Conservation (phyloP, 2,113 vertebrate genomes). For the Nyctibius bracteatus region DNA sequence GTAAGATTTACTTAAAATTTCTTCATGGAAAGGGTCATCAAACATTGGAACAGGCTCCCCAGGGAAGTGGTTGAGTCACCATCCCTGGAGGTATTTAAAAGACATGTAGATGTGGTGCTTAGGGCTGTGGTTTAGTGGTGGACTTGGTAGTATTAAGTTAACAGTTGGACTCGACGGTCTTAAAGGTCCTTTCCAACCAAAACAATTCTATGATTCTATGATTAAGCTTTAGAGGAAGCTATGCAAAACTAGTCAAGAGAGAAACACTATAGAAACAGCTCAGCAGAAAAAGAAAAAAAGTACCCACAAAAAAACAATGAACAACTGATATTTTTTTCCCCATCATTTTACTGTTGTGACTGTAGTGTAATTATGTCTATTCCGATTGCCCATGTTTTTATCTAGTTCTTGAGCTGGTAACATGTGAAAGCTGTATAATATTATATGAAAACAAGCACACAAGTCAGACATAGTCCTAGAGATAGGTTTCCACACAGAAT, state of each 20-base stretch:
- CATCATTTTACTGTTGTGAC: background rate
- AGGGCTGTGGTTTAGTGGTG: too few relatives aligned
- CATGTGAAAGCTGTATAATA: background rate
- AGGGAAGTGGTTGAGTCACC: too few relatives aligned
- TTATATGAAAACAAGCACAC: background rate
- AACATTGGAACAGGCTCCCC: too few relatives aligned
- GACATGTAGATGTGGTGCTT: too few relatives aligned
- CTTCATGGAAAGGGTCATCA: too few relatives aligned
- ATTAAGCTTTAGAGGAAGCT: background rate
- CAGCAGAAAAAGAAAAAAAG: background rate
- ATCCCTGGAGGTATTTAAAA: too few relatives aligned
- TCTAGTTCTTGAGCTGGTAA: background rate
- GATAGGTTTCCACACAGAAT: background rate
- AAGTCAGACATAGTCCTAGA: background rate
- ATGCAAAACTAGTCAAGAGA: background rate
- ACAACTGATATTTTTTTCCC: accelerated
- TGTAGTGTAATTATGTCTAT: background rate
- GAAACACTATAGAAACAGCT: background rate
- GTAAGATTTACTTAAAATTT: too few relatives aligned
- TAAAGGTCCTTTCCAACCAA: too few relatives aligned
- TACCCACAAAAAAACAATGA: background rate
- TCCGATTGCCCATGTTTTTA: background rate
- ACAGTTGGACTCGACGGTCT: too few relatives aligned
- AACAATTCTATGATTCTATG: too few relatives aligned
- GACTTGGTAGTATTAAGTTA: too few relatives aligned